Percentiles rank a stretch among this genome's conserved stretches.
Conservation (phyloP, 2,888 invertebrate species). For the Thera obeliscata region DNA sequence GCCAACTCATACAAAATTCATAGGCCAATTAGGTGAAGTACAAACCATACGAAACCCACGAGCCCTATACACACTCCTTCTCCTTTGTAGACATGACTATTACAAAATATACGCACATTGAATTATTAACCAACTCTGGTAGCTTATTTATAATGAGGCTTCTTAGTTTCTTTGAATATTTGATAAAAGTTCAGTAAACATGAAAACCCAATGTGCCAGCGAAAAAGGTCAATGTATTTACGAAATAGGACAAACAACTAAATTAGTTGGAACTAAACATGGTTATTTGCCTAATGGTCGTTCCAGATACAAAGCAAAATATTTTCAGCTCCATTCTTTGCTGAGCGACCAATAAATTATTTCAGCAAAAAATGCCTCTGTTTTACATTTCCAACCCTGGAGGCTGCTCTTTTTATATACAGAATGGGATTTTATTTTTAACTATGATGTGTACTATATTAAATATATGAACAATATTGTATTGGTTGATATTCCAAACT, state of each 20-base stretch:
- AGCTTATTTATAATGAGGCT: no score
- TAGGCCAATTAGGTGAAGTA: conserved; percentile 28
- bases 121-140: not conserved
- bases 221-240: conserved; percentile 29
- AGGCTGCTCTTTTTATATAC: not conserved
- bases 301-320: conserved; percentile 39
- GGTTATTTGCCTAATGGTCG: conserved; percentile 39
- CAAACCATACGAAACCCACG: not conserved
- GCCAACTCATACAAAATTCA: conserved; percentile 31
- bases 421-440: not conserved
- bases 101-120: not conserved
- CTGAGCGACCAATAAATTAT: conserved; percentile 41
- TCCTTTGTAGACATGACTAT: not conserved
- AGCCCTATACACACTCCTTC: not conserved
- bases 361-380: conserved; percentile 38
- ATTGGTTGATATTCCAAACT: not conserved
- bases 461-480: not conserved
- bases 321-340: conserved; percentile 35
- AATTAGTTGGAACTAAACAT: conserved; percentile 32
- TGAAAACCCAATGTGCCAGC: not conserved
- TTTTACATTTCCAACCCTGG: conserved; percentile 19
- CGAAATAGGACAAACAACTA: conserved; percentile 32
- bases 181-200: not conserved
- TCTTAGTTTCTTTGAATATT: no score
- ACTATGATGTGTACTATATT: not conserved